These are phyloP conservation scores for Brachyalestes nurse DNA, from an alignment of 2,797 vertebrate species.

Conservation along the genomic window DNA sequence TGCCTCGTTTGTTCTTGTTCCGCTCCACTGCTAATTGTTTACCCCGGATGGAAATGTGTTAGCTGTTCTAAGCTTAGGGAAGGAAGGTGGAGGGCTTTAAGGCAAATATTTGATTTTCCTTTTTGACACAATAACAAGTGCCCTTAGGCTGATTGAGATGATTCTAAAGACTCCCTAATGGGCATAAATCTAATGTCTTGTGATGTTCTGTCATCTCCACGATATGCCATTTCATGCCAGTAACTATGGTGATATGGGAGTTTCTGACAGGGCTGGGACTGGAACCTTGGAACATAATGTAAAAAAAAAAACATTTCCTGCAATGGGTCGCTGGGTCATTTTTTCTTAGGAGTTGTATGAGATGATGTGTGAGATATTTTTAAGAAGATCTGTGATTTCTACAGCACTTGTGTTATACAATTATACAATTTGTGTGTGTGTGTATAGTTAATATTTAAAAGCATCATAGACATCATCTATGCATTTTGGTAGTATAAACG, in stretches of 20 bases:
- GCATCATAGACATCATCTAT: not conserved
- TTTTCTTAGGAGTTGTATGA: not conserved
- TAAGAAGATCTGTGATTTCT: not conserved
- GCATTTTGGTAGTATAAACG: not conserved
- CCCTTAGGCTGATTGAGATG: slow-evolving; percentile 21
- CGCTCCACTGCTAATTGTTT: slow-evolving; percentile 35
- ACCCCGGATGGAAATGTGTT: slow-evolving; percentile 34
- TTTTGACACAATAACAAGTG: slow-evolving; percentile 8
- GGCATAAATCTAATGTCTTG: not conserved
- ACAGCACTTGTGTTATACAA: not conserved
- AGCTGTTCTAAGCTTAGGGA: slow-evolving; percentile 19
- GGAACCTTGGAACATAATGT: slow-evolving; percentile 13
- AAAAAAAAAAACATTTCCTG: slow-evolving; percentile 11
- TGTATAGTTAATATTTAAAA: no score
- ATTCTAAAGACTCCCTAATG: not conserved
- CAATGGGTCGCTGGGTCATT: not conserved
- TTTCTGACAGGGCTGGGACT: slow-evolving; percentile 26
- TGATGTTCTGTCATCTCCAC: not conserved
- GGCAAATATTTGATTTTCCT: slow-evolving; percentile 41
- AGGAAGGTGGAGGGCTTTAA: slow-evolving; percentile 8
- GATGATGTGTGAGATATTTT: no score
- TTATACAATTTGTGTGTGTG: no score
- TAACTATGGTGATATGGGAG: slow-evolving; percentile 28
- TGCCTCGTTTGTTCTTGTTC: slow-evolving; percentile 47
- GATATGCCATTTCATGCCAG: slow-evolving; percentile 13